Conservation (phyloP, 92 coral and sea anemone species). For the Paramuricea clavata region DNA sequence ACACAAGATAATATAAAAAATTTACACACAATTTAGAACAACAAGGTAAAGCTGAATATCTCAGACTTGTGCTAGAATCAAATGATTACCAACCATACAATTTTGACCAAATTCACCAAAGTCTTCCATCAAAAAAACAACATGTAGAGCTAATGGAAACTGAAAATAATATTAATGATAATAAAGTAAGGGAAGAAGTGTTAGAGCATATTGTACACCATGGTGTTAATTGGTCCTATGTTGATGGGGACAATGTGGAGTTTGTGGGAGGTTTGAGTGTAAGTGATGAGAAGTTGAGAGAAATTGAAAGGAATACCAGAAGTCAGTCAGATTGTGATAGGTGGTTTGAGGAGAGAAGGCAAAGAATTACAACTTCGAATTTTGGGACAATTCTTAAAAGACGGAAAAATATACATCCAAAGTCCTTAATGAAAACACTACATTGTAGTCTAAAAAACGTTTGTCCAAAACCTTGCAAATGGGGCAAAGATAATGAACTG, state of each 20-base stretch:
- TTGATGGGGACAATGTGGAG: not conserved
- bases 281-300: conserved; percentile 24
- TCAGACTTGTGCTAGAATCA: conserved; percentile 20
- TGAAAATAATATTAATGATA: not conserved
- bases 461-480: not conserved
- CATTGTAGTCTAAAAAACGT: not conserved
- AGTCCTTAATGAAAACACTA: not conserved
- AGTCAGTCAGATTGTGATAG: conserved; percentile 61
- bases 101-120: conserved; percentile 14
- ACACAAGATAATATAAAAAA: not conserved
- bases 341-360: conserved; percentile 50
- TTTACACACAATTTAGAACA: conserved; percentile 30
- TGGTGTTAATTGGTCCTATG: not conserved
- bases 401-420: conserved; percentile 52
- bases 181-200: not conserved
- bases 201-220: not conserved
- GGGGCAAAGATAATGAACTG: not conserved
- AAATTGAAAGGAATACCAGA: conserved; percentile 63
- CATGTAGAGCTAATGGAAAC: not conserved
- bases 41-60: conserved; percentile 9
- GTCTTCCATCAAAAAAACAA: conserved; percentile 12
- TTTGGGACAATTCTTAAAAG: conserved; percentile 64
- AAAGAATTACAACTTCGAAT: conserved; percentile 65
- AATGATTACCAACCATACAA: conserved; percentile 30
- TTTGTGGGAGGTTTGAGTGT: not conserved